phyloP scores from a whole-genome alignment of 1,140 invertebrate genomes.

The Caenorhabditis latens region DNA sequence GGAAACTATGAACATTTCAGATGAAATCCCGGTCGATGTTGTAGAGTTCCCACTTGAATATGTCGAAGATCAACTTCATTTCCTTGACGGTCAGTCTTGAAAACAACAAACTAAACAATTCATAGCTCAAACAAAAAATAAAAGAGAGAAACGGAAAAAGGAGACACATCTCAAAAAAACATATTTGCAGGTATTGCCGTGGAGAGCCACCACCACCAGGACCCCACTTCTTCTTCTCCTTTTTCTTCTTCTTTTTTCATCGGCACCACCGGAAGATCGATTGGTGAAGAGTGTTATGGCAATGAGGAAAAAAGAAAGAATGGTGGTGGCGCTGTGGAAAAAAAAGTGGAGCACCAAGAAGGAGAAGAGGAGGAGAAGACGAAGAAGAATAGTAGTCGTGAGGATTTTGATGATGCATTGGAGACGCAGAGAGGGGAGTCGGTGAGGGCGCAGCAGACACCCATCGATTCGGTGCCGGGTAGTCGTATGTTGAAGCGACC shows the following conservation, averaged over 20 bases:
- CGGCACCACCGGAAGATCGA: slow-evolving; percentile 22
- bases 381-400: slow-evolving; percentile 50
- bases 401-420: slow-evolving; percentile 12
- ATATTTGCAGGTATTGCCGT: slow-evolving; percentile 45
- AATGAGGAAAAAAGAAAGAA: slow-evolving; percentile 20
- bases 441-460: slow-evolving; percentile 37
- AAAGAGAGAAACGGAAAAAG: not conserved
- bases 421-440: slow-evolving; percentile 52
- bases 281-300: slow-evolving; percentile 43
- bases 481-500: slow-evolving; percentile 54
- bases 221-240: not conserved
- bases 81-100: slow-evolving; percentile 16
- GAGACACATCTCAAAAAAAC: slow-evolving; percentile 44
- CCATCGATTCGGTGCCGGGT: slow-evolving; percentile 46
- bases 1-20: not conserved
- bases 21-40: slow-evolving; percentile 23
- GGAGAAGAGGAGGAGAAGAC: slow-evolving; percentile 33
- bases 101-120: not conserved
- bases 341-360: slow-evolving; percentile 26
- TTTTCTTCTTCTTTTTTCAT: not conserved
- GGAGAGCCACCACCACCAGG: slow-evolving; percentile 46
- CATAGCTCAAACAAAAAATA: slow-evolving; percentile 11
- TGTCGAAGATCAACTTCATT: slow-evolving; percentile 44
- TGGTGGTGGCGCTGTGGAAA: slow-evolving; percentile 9
- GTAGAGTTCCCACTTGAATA: slow-evolving; percentile 48